Evolutionary conservation across 2,113 vertebrate species (phyloP).

Genomic region (Sander lucioperca): DNA sequence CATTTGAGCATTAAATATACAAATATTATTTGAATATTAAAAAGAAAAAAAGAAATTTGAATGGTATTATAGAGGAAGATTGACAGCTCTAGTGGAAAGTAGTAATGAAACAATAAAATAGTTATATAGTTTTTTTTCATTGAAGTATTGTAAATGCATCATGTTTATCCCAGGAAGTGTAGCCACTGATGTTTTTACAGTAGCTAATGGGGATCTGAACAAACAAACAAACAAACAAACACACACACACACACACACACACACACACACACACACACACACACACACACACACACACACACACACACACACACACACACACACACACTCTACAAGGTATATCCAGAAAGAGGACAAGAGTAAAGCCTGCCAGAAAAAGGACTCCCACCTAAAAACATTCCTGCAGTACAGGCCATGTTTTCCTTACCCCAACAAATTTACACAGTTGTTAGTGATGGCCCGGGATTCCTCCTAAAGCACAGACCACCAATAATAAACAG

Average conservation of each 20-base stretch:
- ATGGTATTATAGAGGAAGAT: too few relatives aligned
- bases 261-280: too few relatives aligned
- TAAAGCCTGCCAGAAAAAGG: slow-evolving; percentile 76
- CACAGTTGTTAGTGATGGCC: slow-evolving; percentile 88
- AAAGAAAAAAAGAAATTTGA: too few relatives aligned
- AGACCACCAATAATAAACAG: slow-evolving; percentile 89
- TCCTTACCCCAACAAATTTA: slow-evolving; percentile 89
- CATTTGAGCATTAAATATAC: too few relatives aligned
- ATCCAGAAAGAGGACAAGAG: slow-evolving; percentile 79
- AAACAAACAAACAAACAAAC: slow-evolving; percentile 1
- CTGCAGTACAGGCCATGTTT: slow-evolving; percentile 86
- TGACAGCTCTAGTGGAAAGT: too few relatives aligned
- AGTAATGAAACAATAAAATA: too few relatives aligned
- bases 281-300: too few relatives aligned
- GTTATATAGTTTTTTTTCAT: too few relatives aligned
- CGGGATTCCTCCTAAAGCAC: slow-evolving; percentile 83
- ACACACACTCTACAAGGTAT: slow-evolving; percentile 66
- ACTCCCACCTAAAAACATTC: slow-evolving; percentile 81
- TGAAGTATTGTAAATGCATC: not conserved
- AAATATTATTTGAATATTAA: too few relatives aligned
- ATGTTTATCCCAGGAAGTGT: not conserved
- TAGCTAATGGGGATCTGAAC: not conserved
- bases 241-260: too few relatives aligned
- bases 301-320: slow-evolving; percentile 20
- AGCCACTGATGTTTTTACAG: not conserved